phyloP scores from a whole-genome alignment of 2,888 invertebrate genomes.

The Acheta domesticus region DNA sequence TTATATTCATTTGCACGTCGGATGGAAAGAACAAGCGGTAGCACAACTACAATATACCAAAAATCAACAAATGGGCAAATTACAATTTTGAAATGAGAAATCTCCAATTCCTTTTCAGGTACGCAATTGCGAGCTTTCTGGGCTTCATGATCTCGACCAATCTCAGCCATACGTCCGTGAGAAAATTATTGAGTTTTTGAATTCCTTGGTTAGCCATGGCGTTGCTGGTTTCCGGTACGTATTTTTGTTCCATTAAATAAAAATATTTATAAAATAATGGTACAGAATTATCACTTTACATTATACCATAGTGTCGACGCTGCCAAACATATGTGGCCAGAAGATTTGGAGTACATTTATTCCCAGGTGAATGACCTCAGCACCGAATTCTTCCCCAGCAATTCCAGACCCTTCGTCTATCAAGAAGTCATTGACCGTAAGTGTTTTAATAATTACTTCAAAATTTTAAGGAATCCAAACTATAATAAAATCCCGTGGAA shows the following conservation, averaged over 20 bases:
- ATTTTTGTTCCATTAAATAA: too few relatives aligned
- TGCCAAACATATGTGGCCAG: constrained; percentile 76
- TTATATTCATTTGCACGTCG: too few relatives aligned
- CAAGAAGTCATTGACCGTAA: constrained; percentile 70
- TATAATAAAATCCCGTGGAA: too few relatives aligned
- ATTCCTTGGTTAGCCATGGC: constrained; percentile 64
- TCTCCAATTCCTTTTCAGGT: constrained; percentile 45
- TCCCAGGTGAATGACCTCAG: constrained; percentile 60
- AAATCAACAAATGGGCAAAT: too few relatives aligned
- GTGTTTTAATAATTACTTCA: constrained; percentile 47
- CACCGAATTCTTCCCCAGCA: constrained; percentile 59
- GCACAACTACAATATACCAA: too few relatives aligned
- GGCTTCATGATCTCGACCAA: constrained; percentile 75
- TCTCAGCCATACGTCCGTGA: constrained; percentile 59
- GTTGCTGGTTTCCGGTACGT: constrained; percentile 75
- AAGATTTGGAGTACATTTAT: constrained; percentile 65
- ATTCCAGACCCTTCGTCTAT: constrained; percentile 64
- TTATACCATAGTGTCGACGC: constrained; percentile 61
- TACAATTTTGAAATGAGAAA: too few relatives aligned
- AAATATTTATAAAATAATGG: too few relatives aligned
- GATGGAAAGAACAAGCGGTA: too few relatives aligned
- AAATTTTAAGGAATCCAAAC: constrained; percentile 38
- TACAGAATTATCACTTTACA: too few relatives aligned
- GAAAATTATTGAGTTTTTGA: constrained; percentile 63
- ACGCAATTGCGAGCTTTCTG: constrained; percentile 66